These are phyloP conservation scores for Linurgus olivaceus DNA, from an alignment of 2,797 vertebrate genomes.

Conservation along the genomic window DNA sequence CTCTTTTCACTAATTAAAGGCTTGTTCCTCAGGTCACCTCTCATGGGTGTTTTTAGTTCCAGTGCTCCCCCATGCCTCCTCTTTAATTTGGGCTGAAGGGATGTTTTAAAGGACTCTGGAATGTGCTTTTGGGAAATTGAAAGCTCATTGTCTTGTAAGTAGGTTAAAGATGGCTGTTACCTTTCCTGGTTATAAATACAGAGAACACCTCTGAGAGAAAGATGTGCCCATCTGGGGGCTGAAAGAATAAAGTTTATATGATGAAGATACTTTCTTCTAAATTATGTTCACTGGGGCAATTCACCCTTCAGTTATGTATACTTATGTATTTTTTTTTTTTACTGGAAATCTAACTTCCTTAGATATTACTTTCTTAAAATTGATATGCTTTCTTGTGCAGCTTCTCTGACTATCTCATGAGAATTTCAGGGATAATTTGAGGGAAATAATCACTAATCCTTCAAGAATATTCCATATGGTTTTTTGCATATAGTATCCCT, in stretches of 20 bases:
- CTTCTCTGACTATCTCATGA: not conserved
- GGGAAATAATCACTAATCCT: not conserved
- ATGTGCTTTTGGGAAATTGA: not conserved
- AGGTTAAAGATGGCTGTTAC: not conserved
- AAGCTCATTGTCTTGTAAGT: not conserved
- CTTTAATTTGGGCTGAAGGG: not conserved
- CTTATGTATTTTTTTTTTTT: not conserved
- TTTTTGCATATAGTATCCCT: not conserved
- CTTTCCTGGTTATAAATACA: not conserved
- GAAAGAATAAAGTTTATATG: not conserved
- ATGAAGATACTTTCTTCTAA: not conserved
- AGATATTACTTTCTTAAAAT: not conserved
- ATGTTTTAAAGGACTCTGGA: not conserved
- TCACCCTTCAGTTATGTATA: not conserved
- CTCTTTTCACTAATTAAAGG: not conserved
- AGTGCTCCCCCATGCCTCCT: rapidly evolving
- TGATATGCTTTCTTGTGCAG: not conserved
- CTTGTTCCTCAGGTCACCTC: not conserved
- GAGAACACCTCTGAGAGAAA: not conserved
- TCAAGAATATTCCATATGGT: not conserved
- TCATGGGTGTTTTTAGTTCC: not conserved
- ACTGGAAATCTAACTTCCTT: not conserved
- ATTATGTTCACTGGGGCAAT: not conserved
- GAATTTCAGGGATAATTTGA: not conserved
- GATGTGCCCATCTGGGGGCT: not conserved